Conservation (phyloP, 2,113 vertebrate species). For the Regulus satrapa region DNA sequence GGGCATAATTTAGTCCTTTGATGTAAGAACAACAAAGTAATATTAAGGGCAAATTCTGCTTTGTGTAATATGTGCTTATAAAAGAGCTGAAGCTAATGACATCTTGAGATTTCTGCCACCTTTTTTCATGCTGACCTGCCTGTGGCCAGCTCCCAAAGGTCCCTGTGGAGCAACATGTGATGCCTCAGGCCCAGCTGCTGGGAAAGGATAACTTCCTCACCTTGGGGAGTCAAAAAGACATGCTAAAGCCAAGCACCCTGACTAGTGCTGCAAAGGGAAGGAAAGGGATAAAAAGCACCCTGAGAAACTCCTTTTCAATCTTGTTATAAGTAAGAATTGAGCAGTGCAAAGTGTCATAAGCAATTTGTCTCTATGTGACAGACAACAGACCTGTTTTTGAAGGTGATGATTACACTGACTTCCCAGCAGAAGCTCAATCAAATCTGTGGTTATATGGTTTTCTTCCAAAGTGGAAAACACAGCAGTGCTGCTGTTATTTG, state of each 20-base stretch:
- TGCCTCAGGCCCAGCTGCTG: not conserved
- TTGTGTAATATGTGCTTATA: not conserved
- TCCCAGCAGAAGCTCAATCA: constrained; percentile 14
- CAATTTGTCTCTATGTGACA: not conserved
- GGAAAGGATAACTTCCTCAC: not conserved
- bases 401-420: not conserved
- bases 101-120: not conserved
- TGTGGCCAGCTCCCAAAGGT: not conserved
- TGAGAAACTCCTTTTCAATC: not conserved
- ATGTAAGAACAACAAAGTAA: constrained; percentile 7
- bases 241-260: not conserved
- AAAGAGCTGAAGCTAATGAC: not conserved
- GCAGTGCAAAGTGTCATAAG: not conserved
- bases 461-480: not conserved
- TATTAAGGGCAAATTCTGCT: not conserved
- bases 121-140: not conserved
- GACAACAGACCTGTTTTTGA: not conserved
- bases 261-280: not conserved
- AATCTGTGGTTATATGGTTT: not conserved
- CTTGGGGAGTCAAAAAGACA: not conserved
- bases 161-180: not conserved
- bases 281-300: not conserved
- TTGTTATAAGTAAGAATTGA: not conserved
- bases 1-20: constrained; percentile 17
- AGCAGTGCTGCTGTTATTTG: not conserved